These are phyloP conservation scores for Eupristina koningsbergeri DNA, from an alignment of 1,140 invertebrate genomes.

Conservation along the genomic window DNA sequence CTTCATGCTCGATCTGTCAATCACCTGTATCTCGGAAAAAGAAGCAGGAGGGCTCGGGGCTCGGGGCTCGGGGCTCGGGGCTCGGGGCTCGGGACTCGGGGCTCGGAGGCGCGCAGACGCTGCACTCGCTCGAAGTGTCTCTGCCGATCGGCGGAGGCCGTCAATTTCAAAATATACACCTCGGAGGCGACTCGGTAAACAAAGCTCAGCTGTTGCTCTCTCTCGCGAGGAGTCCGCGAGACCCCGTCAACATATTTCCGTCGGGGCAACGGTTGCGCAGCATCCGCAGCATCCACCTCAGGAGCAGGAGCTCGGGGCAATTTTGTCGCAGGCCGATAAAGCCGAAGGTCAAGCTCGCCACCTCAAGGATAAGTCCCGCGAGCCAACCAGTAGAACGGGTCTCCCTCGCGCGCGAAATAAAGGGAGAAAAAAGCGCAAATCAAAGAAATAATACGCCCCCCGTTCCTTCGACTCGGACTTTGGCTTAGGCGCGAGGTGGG, in stretches of 20 bases:
- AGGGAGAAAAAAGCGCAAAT: conserved; percentile 7
- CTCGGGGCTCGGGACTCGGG: too few species aligned
- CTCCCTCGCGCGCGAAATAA: conserved; percentile 1
- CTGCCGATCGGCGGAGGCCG: background rate
- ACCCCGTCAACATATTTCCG: background rate
- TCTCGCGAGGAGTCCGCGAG: background rate
- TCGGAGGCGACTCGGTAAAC: background rate
- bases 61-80: too few species aligned
- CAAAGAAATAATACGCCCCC: conserved; percentile 15
- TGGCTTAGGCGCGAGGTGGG: background rate
- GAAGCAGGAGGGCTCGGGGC: too few species aligned
- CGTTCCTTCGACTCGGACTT: background rate
- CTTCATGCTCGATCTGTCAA: background rate
- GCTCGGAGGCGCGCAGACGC: background rate
- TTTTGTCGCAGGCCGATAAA: conserved; percentile 27
- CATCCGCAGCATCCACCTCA: background rate
- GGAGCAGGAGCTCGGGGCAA: background rate
- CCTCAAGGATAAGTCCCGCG: conserved; percentile 31
- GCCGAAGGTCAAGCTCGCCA: conserved; percentile 38
- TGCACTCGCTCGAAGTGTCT: background rate
- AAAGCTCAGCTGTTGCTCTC: background rate
- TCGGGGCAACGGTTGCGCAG: background rate
- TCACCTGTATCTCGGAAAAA: background rate
- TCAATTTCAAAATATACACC: background rate
- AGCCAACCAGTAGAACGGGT: conserved; percentile 45